phyloP scores from a whole-genome alignment of 2,797 vertebrate species.

The Pitangus sulphuratus region DNA sequence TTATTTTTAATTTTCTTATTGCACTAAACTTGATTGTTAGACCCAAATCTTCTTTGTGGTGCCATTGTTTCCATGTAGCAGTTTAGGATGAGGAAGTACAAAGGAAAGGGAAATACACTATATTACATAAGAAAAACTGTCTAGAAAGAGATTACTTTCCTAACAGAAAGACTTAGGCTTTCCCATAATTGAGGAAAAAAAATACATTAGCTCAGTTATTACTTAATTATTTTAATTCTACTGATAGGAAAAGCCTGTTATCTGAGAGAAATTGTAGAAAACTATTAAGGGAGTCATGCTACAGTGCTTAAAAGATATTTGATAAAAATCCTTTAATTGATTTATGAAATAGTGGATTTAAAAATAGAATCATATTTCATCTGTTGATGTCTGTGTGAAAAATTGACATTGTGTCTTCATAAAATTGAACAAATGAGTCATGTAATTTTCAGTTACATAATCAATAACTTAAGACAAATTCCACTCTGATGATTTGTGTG shows the following conservation, averaged over 20 bases:
- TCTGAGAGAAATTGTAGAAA: background rate
- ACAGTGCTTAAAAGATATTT: constrained; percentile 64
- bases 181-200: background rate
- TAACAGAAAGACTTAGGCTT: background rate
- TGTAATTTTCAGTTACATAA: constrained; percentile 96
- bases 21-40: background rate
- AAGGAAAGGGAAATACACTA: background rate
- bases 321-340: constrained; percentile 74
- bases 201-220: background rate
- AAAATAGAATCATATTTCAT: constrained; percentile 78
- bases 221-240: constrained; percentile 38
- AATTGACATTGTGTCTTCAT: constrained; percentile 83
- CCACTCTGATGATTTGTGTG: constrained; percentile 91
- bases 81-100: background rate
- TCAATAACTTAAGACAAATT: constrained; percentile 94
- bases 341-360: constrained; percentile 67
- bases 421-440: constrained; percentile 91
- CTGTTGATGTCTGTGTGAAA: constrained; percentile 75
- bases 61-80: background rate
- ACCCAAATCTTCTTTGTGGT: background rate
- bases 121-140: background rate
- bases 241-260: background rate
- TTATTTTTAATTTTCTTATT: background rate
- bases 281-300: background rate
- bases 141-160: background rate